Base-by-base conservation (phyloP, 2,888 invertebrate species). In the Scotopteryx bipunctaria region DNA sequence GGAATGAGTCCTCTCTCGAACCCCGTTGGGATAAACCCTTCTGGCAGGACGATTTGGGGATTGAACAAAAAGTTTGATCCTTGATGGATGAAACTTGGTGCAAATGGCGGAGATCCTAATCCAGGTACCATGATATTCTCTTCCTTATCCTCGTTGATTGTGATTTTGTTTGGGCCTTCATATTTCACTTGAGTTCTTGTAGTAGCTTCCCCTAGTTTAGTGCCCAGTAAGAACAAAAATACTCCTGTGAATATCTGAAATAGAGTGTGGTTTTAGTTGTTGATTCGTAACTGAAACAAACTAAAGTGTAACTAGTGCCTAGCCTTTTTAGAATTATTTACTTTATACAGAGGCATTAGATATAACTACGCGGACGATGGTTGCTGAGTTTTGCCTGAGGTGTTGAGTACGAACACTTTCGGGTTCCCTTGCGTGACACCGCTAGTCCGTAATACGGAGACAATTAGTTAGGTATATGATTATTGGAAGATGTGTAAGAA, bases 31-130 rank as follows among this genome's bases (percentile, higher is more conserved):
- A 62, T 42, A 3, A 9, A n/a, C 40, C 25, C 48, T 54, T 57
- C 48, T 32, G 64, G 47, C 27, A 72, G 33, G 23, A 66, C 33
- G 16, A 73, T 47, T 25, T 69, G 66, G 33, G 78, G 74, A 25
- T 78, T 74, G 35, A 76, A 76, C 49, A 69, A 77, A 23, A 76
- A 63, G 50, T 78, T 74, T 13, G 73, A 71, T 8, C 76, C 76
- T 58, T 75, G 67, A 36, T 77, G 75, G 17, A 76, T 42, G 21
- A 70, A 63, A 11, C 64, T 66, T 2, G 68, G 55, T 43, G 64
- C 51, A 23, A 61, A 51, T 4, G 63, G 61, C 3, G 62, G 61
- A n/a, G 51, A 38, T 25, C 52, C 63, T 33, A 56, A 23, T 11
- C 55, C 47, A 8, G 64, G 38, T 13, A 45, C 19, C 5, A 47